These are phyloP conservation scores for Phataginus tricuspis DNA, from an alignment of 2,797 vertebrate species.

Conservation along the genomic window DNA sequence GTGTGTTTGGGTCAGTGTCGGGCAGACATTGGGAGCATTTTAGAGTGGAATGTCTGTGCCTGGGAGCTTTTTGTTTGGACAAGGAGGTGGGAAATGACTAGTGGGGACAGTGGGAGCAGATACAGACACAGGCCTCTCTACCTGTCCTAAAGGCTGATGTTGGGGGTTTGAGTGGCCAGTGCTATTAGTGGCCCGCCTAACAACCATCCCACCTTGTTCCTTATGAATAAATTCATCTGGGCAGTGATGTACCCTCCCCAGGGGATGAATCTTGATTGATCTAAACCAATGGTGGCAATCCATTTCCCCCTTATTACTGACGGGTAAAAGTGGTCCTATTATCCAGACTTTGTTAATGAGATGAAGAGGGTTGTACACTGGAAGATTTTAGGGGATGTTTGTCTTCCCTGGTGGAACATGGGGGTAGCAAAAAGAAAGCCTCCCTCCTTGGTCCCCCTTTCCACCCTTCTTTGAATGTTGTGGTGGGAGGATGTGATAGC, in stretches of 20 bases:
- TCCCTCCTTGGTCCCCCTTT: background rate
- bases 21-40: background rate
- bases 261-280: background rate
- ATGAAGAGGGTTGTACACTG: background rate
- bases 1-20: background rate
- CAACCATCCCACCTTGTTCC: background rate
- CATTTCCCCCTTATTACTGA: background rate
- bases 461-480: background rate
- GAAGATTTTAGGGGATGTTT: background rate
- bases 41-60: background rate
- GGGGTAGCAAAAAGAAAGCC: background rate
- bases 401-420: background rate
- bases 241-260: background rate
- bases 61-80: background rate
- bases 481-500: background rate
- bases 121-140: background rate
- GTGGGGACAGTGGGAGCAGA: background rate
- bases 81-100: background rate
- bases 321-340: background rate
- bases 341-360: background rate
- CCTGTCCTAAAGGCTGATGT: background rate
- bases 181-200: background rate
- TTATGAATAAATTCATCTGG: background rate
- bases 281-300: background rate
- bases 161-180: background rate